phyloP scores from a whole-genome alignment of 35 echinoderm and acorn worm species.

The Acanthaster planci region DNA sequence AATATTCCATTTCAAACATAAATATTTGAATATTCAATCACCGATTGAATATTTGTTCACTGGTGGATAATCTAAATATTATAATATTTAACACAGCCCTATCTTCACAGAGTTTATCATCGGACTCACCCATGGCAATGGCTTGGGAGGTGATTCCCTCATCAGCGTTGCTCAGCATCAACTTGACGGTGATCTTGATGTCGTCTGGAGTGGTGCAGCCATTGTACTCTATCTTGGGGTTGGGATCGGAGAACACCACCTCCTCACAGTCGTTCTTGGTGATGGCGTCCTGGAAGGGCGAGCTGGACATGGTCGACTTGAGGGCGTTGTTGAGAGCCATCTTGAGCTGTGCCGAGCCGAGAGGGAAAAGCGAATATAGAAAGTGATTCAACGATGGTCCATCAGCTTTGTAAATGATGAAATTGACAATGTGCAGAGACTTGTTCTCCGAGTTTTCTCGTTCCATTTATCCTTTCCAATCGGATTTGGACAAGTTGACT shows the following conservation, averaged over 20 bases:
- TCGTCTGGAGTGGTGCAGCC: slow-evolving; percentile 41
- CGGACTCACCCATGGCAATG: slow-evolving; percentile 65
- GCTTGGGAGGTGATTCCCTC: slow-evolving; percentile 63
- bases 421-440: no score
- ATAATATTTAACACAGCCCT: no score
- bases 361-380: background rate
- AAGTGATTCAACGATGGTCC: background rate
- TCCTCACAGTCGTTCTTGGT: slow-evolving; percentile 11
- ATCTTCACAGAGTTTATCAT: no score
- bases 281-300: background rate
- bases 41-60: no score
- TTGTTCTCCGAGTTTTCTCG: no score
- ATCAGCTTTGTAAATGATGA: background rate
- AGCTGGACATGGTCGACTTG: background rate
- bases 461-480: no score
- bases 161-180: slow-evolving; percentile 81
- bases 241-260: background rate
- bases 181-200: slow-evolving; percentile 82
- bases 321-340: background rate
- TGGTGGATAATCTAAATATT: no score
- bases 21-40: no score
- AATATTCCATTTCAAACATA: no score
- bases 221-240: background rate
- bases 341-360: background rate
- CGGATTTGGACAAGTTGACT: no score